Evolutionary conservation across 2,888 invertebrate species (phyloP), one percentile per base, ranked within the genome.

Genomic region (Rambutsinella grinnellia): DNA sequence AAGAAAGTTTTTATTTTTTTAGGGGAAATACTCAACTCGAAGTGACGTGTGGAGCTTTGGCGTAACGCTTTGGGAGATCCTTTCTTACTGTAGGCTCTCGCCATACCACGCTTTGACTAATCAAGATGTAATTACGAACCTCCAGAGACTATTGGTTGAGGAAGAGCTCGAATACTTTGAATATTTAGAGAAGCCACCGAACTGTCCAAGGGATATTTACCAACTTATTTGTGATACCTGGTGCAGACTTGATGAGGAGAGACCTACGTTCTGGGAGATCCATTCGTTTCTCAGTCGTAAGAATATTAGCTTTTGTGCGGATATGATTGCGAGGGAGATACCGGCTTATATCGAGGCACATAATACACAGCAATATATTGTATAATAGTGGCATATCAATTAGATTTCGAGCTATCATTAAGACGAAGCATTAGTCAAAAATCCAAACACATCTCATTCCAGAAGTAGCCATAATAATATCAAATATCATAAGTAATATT

Each of bases 41-140:
- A 93, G 93, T 85, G 96, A 96, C 86, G 94, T 95, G 0, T 96
- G 96, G 96, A 91, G 95, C n/a, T 96, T 94, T 86, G 96, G 92
- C 0, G 93, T 96, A 21, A 94, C 94, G 0, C 88, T 96, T 57
- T 94, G 95, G 92, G 96, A 96, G 87, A 91, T 96, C 74, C 89
- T 94, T 85, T 92, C 92, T 13, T 89, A 93, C 68, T 93, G 94
- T 82, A 89, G 93, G 58, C 90, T 92, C 63, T 90, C 91, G 76
- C 96, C 96, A 0, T 95, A 92, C 87, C 92, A 93, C 71, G 90
- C 91, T 78, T 86, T 94, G 81, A 90, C 90, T 17, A 94, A 96
- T 86, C 90, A 90, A 67, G 92, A 94, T 88, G 92, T 96, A 61
- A 90, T 95, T 80, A 93, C 93, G 84, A 94, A 94, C 87, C 74